Evolutionary conservation across 2,113 vertebrate species (phyloP).

Genomic region (Peromyscus californicus): DNA sequence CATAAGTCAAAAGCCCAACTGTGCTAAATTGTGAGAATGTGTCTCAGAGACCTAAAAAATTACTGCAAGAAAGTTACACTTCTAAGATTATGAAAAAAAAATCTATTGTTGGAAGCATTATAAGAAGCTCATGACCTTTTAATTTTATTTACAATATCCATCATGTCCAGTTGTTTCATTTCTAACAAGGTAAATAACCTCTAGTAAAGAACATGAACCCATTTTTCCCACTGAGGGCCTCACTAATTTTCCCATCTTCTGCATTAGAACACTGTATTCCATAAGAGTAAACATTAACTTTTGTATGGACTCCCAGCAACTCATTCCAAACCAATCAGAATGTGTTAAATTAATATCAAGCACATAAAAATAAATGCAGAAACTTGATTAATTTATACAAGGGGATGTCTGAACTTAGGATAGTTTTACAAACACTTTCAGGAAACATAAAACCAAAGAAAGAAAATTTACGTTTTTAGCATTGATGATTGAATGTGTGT

Average conservation of each 20-base stretch:
- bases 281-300: background rate
- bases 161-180: background rate
- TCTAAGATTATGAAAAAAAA: background rate
- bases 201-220: background rate
- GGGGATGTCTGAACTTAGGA: background rate
- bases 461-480: background rate
- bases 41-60: background rate
- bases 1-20: background rate
- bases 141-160: conserved; percentile 16
- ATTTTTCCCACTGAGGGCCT: background rate
- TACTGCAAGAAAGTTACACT: background rate
- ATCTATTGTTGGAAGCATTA: background rate
- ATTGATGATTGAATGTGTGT: background rate
- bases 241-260: background rate
- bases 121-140: background rate
- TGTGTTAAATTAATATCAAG: background rate
- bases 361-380: background rate
- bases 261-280: background rate
- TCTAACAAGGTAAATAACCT: background rate
- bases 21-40: background rate
- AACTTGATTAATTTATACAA: background rate
- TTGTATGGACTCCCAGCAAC: background rate
- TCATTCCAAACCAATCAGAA: background rate
- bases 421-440: background rate
- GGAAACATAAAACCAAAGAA: background rate